Evolutionary conservation across 1,140 invertebrate genomes (phyloP).

Genomic region (Scaptomyza graminum): DNA sequence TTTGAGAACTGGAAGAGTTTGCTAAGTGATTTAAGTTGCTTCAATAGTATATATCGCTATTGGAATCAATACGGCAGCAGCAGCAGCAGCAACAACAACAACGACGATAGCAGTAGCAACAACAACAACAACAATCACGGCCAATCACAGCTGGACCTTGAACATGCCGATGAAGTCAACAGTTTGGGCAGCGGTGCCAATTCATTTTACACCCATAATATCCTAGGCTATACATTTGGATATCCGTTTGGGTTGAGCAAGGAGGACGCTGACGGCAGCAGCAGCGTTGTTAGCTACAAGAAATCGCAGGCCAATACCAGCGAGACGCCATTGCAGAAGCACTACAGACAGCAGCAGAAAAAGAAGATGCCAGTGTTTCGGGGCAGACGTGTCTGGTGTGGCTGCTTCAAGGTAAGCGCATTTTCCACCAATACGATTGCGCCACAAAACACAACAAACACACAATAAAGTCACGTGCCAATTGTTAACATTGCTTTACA

Average conservation of each 20-base stretch:
- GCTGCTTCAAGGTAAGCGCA: constrained; percentile 86
- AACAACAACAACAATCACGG: constrained; percentile 5
- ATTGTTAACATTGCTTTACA: constrained; percentile 14
- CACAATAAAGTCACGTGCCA: constrained; percentile 57
- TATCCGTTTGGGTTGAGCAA: constrained; percentile 66
- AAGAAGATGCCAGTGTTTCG: constrained; percentile 86
- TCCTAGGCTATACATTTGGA: constrained; percentile 82
- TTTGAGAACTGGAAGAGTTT: constrained; percentile 76
- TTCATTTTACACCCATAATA: constrained; percentile 80
- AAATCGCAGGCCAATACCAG: constrained; percentile 49
- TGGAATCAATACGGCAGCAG: constrained; percentile 61
- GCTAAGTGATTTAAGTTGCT: constrained; percentile 75
- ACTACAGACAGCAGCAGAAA: constrained; percentile 81
- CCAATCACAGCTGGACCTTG: constrained; percentile 28
- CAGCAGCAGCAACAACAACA: constrained; percentile 27
- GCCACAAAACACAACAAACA: not conserved
- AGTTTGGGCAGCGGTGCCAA: constrained; percentile 53
- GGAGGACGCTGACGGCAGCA: constrained; percentile 42
- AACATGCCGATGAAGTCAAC: constrained; percentile 54
- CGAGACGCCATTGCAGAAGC: constrained; percentile 80
- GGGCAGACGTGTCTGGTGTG: constrained; percentile 86
- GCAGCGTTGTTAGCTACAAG: constrained; percentile 27
- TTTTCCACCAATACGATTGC: constrained; percentile 1
- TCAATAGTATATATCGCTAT: constrained; percentile 76
- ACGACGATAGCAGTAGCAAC: constrained; percentile 6